Base-by-base conservation (phyloP, 2,888 invertebrate species). In the Lasioglossum lativentre region DNA sequence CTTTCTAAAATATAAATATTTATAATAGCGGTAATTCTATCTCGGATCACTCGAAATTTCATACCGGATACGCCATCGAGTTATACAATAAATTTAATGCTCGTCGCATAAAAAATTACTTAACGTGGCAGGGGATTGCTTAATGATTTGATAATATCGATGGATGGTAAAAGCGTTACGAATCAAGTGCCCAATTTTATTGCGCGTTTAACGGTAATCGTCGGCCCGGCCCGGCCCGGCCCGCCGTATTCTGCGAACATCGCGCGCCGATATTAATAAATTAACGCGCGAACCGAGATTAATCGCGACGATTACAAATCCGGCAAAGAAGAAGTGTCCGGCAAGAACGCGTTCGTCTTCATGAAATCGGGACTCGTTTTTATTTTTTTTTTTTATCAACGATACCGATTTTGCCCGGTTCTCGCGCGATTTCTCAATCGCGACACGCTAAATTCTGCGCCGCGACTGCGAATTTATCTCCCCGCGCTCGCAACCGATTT, bases 381-480 rank as follows among this genome's bases (percentile, higher is more conserved):
- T n/a, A n/a, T n/a, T n/a, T n/a, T n/a, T n/a, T n/a, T n/a, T n/a
- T n/a, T n/a, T n/a, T 78, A 56, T 30, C 30, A 83, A 75, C 83
- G 78, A 40, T 71, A 78, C 74, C n/a, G 78, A 82, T 78, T 78
- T 83, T 83, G 74, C 77, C 56, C n/a, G 63, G 23, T 40, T 74
- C 81, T 68, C 72, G 75, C 23, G 14, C 71, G 78, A 27, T 83
- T 85, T 75, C 78, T 47, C 84, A 78, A 85, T 83, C 74, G 45
- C 42, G 63, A 70, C 78, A 78, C 83, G 78, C 70, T 83, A 84
- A 84, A 84, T 82, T 84, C 83, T 71, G 45, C 78, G 16, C 78
- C n/a, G 23, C 42, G 78, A 72, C 84, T 3, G 75, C 75, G 75
- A 83, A 83, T 85, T 83, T 85, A 85, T 85, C 83, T 78, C 63